phyloP scores from a whole-genome alignment of 2,888 invertebrate species.

The Hoplodrina ambigua region DNA sequence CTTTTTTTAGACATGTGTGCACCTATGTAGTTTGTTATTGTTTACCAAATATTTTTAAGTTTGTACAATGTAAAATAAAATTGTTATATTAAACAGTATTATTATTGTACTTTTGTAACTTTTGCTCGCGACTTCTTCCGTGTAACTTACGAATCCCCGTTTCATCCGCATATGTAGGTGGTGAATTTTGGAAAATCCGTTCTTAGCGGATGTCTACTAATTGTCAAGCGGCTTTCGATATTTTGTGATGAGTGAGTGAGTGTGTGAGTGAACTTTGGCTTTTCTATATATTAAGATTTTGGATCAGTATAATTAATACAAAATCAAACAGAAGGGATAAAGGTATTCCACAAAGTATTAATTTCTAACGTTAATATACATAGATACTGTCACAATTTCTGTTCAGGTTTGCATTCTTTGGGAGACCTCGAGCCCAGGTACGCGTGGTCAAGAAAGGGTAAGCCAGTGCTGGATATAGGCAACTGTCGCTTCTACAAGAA shows the following conservation, averaged over 20 bases:
- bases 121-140: too few relatives aligned
- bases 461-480: conserved; percentile 49
- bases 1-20: background rate
- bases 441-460: conserved; percentile 32
- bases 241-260: too few relatives aligned
- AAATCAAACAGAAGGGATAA: background rate
- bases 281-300: background rate
- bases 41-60: conserved; percentile 4
- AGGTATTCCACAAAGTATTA: background rate
- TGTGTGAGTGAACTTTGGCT: too few relatives aligned
- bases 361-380: background rate
- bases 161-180: too few relatives aligned
- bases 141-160: too few relatives aligned
- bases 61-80: background rate
- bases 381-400: background rate
- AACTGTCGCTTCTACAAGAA: conserved; percentile 58
- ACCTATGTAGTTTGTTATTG: background rate
- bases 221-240: too few relatives aligned
- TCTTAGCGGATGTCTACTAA: too few relatives aligned
- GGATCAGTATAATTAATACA: background rate
- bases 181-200: too few relatives aligned
- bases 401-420: conserved; percentile 13
- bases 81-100: conserved; percentile 7
- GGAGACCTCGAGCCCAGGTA: conserved; percentile 22
- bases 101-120: conserved; percentile 1